Percentiles rank a stretch among this genome's conserved stretches.
These are phyloP conservation scores for Cepphus grylle DNA, from an alignment of 2,113 vertebrate genomes.

Conservation along the genomic window DNA sequence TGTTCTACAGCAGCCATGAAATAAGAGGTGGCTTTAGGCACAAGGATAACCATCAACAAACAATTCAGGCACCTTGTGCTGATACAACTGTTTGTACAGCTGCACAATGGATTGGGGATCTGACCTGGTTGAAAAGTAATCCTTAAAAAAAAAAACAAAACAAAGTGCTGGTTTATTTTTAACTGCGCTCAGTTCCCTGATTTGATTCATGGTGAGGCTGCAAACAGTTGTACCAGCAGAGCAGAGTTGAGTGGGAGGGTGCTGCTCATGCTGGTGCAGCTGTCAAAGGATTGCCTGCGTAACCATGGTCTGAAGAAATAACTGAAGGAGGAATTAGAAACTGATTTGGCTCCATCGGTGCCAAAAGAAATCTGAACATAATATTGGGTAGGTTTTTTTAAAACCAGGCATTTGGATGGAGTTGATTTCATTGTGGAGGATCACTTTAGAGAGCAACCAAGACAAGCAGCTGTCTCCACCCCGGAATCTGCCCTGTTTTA, in stretches of 20 bases:
- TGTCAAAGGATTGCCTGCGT: neutral
- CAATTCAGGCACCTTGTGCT: slow-evolving; percentile 34
- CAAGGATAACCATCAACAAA: slow-evolving; percentile 45
- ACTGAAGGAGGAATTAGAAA: neutral
- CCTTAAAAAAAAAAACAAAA: slow-evolving; percentile 36
- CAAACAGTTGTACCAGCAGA: neutral
- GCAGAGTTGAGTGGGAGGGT: neutral
- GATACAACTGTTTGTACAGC: slow-evolving; percentile 60
- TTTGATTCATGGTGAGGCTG: slow-evolving; percentile 12
- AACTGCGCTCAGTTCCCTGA: neutral
- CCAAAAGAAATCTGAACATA: neutral
- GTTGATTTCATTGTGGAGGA: neutral
- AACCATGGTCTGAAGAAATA: neutral
- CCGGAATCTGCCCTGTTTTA: neutral
- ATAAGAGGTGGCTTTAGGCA: neutral
- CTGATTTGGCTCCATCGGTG: neutral
- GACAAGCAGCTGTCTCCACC: neutral
- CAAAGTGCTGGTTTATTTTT: slow-evolving; percentile 50
- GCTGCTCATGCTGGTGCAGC: neutral
- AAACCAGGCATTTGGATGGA: neutral
- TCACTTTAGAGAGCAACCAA: neutral
- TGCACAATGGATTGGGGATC: slow-evolving; percentile 29
- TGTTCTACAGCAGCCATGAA: neutral
- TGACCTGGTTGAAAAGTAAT: slow-evolving; percentile 44
- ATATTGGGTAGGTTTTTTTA: neutral